Evolutionary conservation across 2,888 invertebrate species (phyloP).

Genomic region (Lamellibrachia columna): DNA sequence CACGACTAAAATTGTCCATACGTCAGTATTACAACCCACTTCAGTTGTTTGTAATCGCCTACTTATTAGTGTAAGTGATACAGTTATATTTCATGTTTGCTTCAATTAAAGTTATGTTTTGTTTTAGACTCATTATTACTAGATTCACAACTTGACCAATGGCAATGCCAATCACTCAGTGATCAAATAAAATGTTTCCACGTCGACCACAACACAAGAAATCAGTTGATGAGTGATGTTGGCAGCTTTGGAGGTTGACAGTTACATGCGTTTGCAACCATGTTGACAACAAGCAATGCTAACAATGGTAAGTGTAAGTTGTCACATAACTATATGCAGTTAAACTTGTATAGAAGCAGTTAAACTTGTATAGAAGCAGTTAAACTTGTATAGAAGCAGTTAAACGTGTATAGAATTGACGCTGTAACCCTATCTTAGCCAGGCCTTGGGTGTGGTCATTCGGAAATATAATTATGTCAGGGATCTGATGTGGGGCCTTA

Average conservation of each 20-base stretch:
- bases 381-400: too few relatives aligned
- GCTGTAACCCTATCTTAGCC: too few relatives aligned
- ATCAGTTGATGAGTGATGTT: background rate
- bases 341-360: too few relatives aligned
- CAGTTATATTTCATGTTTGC: background rate
- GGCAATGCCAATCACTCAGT: background rate
- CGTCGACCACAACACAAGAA: background rate
- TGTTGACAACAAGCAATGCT: background rate
- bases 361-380: too few relatives aligned
- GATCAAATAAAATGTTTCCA: background rate
- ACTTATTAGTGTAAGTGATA: background rate
- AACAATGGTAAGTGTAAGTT: conserved; percentile 3
- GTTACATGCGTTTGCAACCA: background rate
- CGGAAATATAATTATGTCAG: background rate
- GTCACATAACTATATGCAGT: background rate
- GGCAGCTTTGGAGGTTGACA: background rate
- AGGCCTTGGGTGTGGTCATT: background rate
- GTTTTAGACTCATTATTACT: background rate
- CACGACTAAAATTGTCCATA: background rate
- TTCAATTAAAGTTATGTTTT: background rate
- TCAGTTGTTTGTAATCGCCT: background rate
- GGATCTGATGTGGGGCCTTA: background rate
- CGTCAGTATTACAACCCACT: background rate
- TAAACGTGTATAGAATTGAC: too few relatives aligned
- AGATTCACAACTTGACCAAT: background rate